Base-by-base conservation (phyloP, 2,797 vertebrate species). In the Ceryle rudis region DNA sequence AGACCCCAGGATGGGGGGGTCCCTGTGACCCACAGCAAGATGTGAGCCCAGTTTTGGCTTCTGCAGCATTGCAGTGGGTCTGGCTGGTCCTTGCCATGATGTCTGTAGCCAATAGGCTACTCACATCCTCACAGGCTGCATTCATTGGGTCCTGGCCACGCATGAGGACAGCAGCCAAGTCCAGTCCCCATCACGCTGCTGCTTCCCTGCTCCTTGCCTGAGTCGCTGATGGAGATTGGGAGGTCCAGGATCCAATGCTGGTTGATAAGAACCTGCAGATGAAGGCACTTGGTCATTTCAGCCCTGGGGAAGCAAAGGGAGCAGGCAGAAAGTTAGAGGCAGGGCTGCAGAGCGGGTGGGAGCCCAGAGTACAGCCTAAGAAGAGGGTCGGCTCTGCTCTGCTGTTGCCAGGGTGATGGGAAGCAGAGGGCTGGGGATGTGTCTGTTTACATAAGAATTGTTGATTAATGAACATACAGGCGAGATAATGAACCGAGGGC, bases 321-420 rank as follows among this genome's bases (percentile, higher is more conserved):
- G 8, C 19, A 25, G 33, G 23, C 33, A 80, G 11, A 47, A 74
- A 35, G 65, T 35, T 65, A 4, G 14, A 23, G 81, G 26, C 26
- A 6, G 52, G 51, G 66, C 60, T 89, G 46, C 0, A 3, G 78
- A 81, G n/a, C 14, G 1, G 52, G 71, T 79, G 84, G 86, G 78
- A 93, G 55, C 62, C 31, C 23, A 1, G 69, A 89, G 72, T 72
- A 25, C 64, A 58, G 39, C 57, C 37, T 16, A 39, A 82, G 54
- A 52, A 23, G 44, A 58, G 75, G 81, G 79, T 90, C 19, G 11
- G 61, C 86, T 44, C 29, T 31, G 37, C 71, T 23, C 42, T 29
- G 89, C 89, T 52, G 96, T 96, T 96, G 94, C 96, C 87, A 94
- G 58, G 96, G 95, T 62, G 90, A 97, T 22, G 57, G 86, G 79